Evolutionary conservation across 2,797 vertebrate species (phyloP).

Genomic region (Corythornis leucogaster): DNA sequence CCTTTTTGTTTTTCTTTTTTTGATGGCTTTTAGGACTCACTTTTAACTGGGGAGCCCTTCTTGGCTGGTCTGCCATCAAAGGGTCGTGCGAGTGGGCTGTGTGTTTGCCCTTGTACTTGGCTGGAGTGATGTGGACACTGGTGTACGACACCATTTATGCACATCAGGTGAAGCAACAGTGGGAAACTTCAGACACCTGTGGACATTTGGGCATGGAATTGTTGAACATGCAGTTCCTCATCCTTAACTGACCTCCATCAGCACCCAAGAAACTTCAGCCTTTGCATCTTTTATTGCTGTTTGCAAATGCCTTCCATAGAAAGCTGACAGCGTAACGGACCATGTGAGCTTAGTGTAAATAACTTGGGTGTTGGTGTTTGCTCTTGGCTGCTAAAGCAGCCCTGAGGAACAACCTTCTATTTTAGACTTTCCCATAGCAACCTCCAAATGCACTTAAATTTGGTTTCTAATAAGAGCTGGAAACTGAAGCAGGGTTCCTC

Average conservation of each 20-base stretch:
- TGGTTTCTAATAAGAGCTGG: background rate
- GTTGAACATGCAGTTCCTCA: background rate
- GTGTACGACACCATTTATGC: constrained; percentile 97
- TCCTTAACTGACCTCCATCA: background rate
- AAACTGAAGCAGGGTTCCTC: background rate
- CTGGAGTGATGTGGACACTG: constrained; percentile 95
- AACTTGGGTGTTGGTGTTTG: background rate
- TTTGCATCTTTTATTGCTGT: background rate
- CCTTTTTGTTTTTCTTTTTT: background rate
- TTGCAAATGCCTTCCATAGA: background rate
- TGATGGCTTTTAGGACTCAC: constrained; percentile 82
- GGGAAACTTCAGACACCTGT: background rate
- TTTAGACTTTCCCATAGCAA: background rate
- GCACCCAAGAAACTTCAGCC: background rate
- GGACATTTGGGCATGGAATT: background rate
- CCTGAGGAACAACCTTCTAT: background rate
- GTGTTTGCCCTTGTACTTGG: constrained; percentile 93
- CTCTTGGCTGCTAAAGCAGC: background rate
- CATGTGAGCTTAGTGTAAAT: background rate
- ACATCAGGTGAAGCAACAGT: constrained; percentile 87
- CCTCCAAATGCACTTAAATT: background rate
- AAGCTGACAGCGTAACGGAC: background rate
- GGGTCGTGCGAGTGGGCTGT: constrained; percentile 92
- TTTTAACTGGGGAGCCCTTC: constrained; percentile 95
- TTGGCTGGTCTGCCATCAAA: constrained; percentile 92